Base-by-base conservation (phyloP, 37 sponge, comb jelly and placozoan genomes). In the Amphimedon queenslandica region DNA sequence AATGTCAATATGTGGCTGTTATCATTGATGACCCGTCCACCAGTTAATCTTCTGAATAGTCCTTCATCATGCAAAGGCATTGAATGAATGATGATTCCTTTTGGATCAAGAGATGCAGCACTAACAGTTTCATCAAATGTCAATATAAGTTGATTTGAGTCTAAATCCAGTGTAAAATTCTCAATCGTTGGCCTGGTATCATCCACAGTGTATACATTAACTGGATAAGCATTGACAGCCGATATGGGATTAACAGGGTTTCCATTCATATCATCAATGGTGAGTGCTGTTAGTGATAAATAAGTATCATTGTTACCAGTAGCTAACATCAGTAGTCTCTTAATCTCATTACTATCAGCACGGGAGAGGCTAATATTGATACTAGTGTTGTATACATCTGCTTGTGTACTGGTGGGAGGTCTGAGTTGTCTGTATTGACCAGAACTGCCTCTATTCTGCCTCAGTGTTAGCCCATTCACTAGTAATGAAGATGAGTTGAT, bases 111-210 rank as follows among this genome's bases (percentile, higher is more conserved):
- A 8, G 90, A 70, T 3, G 47, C 57, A 6, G 70, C 67, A 51
- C 77, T 69, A 2, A 94, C 84, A 35, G 95, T 90, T 58, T 94
- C 95, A 75, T 90, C 88, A 72, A 94, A 94, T 1, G 79, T 84
- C 18, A 94, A 82, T 0, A 74, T 55, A 30, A 90, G 74, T 20
- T 57, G 72, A 38, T 82, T 86, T 21, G 75, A 67, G 68, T 90
- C 70, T 47, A 94, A 41, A 66, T 94, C 82, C 16, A 94, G 82
- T n/a, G 77, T 69, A 37, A 90, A 90, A 0, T 40, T 58, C 1
- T 72, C 65, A 1, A 87, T 60, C 13, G 23, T 28, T 29, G 95
- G 95, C 36, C 33, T 40, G 20, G 66, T 87, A 3, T 5, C 35
- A 58, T 94, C 95, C 4, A 55, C 42, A 18, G 76, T 79, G 72